A percentile compares a stretch with the other conserved stretches of the same genome.
These are phyloP conservation scores for Planiliza haematocheilus DNA, from an alignment of 2,113 vertebrate genomes.

Conservation along the genomic window DNA sequence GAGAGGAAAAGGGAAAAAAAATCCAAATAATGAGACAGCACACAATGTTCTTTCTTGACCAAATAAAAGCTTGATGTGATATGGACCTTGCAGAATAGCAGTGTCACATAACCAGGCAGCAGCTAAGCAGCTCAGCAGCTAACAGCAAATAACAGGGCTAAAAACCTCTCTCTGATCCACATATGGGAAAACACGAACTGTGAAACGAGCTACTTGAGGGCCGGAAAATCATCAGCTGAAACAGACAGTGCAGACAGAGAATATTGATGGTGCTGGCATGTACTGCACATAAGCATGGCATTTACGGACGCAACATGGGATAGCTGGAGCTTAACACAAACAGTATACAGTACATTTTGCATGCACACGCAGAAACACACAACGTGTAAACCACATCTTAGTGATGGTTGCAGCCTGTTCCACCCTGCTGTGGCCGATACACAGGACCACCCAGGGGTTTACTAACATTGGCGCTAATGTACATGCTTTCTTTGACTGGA, in stretches of 20 bases:
- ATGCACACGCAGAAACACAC: neutral
- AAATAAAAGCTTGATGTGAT: conserved; percentile 44
- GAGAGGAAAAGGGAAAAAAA: neutral
- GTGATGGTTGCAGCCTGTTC: conserved; percentile 40
- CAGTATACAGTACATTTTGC: conserved; percentile 3
- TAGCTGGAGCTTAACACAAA: conserved; percentile 6
- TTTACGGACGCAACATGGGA: conserved; percentile 10
- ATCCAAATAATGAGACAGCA: conserved; percentile 18
- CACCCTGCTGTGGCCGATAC: conserved; percentile 37
- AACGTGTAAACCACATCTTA: conserved; percentile 36
- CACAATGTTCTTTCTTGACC: conserved; percentile 39
- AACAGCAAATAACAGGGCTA: conserved; percentile 47
- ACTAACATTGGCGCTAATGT: conserved; percentile 27
- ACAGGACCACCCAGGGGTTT: conserved; percentile 61
- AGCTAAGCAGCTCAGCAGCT: conserved; percentile 39
- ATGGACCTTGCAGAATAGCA: conserved; percentile 35
- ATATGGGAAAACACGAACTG: conserved; percentile 58
- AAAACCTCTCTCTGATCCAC: conserved; percentile 42
- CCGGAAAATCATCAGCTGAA: conserved; percentile 42
- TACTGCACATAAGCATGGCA: neutral
- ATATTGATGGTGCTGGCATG: neutral
- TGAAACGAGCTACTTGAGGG: conserved; percentile 47
- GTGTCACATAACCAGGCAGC: conserved; percentile 58
- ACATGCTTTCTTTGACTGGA: conserved; percentile 1
- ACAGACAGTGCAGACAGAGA: conserved; percentile 25